phyloP scores from a whole-genome alignment of 2,797 vertebrate genomes.

The Schizopygopsis pylzovi region DNA sequence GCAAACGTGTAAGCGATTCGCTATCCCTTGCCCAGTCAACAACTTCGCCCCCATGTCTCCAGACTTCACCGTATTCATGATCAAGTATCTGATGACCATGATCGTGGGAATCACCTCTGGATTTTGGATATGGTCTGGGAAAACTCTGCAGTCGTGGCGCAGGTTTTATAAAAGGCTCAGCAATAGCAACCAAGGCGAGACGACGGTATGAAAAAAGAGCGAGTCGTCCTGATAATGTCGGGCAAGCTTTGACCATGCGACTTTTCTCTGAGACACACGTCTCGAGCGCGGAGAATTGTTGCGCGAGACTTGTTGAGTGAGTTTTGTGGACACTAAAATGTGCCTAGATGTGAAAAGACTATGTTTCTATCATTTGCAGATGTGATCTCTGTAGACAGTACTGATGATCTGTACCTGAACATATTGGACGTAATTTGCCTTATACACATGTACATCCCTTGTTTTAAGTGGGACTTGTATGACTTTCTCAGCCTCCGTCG shows the following conservation, averaged over 20 bases:
- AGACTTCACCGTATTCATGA: conserved; percentile 98
- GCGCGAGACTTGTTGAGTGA: conserved; percentile 29
- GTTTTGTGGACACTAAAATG: conserved; percentile 46
- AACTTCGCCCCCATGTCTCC: conserved; percentile 94
- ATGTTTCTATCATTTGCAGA: conserved; percentile 56
- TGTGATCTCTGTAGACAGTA: conserved; percentile 51
- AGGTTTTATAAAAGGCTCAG: conserved; percentile 95
- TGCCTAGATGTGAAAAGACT: conserved; percentile 46
- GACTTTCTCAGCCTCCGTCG: conserved; percentile 62
- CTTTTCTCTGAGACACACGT: conserved; percentile 64
- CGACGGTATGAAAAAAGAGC: conserved; percentile 85
- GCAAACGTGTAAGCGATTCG: conserved; percentile 94
- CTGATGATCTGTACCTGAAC: conserved; percentile 44
- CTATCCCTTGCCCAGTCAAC: conserved; percentile 87
- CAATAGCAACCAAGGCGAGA: conserved; percentile 95
- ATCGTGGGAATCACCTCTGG: conserved; percentile 99
- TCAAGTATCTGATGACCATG: conserved; percentile 99
- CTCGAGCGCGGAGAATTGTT: conserved; percentile 10
- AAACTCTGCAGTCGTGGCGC: conserved; percentile 97
- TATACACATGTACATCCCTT: conserved; percentile 56
- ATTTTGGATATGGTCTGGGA: conserved; percentile 99
- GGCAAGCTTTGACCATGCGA: conserved; percentile 51
- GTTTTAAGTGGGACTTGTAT: conserved; percentile 59
- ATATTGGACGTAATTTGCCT: conserved; percentile 59
- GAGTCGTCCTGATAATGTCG: conserved; percentile 1